These are phyloP conservation scores for Stenodema calcarata DNA, from an alignment of 2,888 invertebrate genomes.

Conservation along the genomic window DNA sequence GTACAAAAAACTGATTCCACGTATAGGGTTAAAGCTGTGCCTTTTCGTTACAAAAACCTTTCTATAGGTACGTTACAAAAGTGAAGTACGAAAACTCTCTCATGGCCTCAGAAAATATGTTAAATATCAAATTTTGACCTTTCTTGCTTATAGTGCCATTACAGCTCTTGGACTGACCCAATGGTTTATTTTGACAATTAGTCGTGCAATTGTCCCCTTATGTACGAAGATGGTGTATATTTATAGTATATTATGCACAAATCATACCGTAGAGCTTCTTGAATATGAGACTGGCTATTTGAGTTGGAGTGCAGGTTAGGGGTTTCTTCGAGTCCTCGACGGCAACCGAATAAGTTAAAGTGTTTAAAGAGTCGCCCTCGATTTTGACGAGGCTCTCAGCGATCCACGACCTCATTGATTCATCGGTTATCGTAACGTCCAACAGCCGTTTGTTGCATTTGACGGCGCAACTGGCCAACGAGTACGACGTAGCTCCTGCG, in stretches of 20 bases:
- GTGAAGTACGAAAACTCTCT: no score
- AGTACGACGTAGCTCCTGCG: constrained; percentile 62
- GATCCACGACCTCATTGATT: constrained; percentile 61
- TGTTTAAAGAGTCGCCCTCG: constrained; percentile 59
- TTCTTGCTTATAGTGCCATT: no score
- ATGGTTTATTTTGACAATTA: no score
- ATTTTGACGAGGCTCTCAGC: constrained; percentile 53
- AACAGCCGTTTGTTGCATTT: constrained; percentile 71
- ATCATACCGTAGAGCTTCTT: constrained; percentile 61
- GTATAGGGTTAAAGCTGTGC: no score
- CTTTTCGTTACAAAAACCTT: no score
- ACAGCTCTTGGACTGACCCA: no score
- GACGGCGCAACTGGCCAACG: constrained; percentile 61
- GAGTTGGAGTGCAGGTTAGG: constrained; percentile 66
- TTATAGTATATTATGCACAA: neutral
- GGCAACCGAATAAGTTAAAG: constrained; percentile 58
- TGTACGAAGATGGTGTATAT: no score
- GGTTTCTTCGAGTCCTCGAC: constrained; percentile 58
- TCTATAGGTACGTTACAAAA: no score
- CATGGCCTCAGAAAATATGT: no score
- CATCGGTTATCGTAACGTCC: constrained; percentile 63
- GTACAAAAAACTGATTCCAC: no score
- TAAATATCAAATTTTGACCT: no score
- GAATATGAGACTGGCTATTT: constrained; percentile 68
- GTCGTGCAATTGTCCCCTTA: no score